Base-by-base conservation (phyloP, 92 coral and sea anemone genomes). In the Chrysogorgia sp. region DNA sequence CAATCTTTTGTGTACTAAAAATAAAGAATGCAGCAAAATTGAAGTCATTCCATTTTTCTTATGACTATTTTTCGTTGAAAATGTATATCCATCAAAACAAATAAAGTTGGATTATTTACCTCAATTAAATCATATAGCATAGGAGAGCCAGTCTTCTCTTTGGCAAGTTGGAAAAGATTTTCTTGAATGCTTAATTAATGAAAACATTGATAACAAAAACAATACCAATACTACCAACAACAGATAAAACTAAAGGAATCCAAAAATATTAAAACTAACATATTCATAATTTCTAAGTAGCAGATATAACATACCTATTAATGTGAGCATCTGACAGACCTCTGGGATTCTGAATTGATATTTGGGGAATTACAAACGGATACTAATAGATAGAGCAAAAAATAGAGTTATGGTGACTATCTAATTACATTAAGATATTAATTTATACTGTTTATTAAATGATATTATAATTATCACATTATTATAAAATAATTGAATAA, bases 71-170 rank as follows among this genome's bases (percentile, higher is more conserved):
- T 37, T 17, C 17, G 2, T 25, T 10, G 31, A 14, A 22, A 1
- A 28, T 33, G 32, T 9, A 58, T 47, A 21, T 5, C 19, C 78
- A 71, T 28, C 43, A 37, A 37, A 12, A 5, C 43, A 37, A 37
- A 37, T 37, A 37, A 5, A 4, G n/a, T n/a, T 57, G 17, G 32
- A 7, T 7, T 7, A 3, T 22, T 71, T 63, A 94, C 98, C 90
- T 94, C 96, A 89, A 89, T 94, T 26, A 91, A 86, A 48, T 94
- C 96, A 83, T 82, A 94, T 75, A 94, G 77, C 97, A 94, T 91
- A n/a, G 98, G 98, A 22, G 92, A 84, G 26, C 98, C 97, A 74
- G 87, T 80, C 28, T 86, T 86, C 35, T 88, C 87, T 35, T 86
- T 91, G 22, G 97, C 92, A 32, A 94, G 92, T 59, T 88, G 96